phyloP scores from a whole-genome alignment of 1,140 invertebrate species.

The Leptonema lineaticorne region DNA sequence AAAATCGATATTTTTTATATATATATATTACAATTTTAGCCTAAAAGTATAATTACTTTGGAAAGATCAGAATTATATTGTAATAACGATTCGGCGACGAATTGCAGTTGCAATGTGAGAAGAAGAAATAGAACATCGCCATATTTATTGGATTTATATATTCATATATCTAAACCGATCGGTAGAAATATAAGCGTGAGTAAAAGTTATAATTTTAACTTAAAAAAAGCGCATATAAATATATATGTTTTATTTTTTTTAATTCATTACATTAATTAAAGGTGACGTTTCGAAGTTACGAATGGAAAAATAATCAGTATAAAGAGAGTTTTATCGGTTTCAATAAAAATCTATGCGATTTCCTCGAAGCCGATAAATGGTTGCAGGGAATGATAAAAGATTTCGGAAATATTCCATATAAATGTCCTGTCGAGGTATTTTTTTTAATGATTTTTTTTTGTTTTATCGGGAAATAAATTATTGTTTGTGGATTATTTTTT shows the following conservation, averaged over 20 bases:
- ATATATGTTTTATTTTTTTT: background rate
- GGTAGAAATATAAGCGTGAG: background rate
- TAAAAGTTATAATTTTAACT: no score
- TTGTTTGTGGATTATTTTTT: background rate
- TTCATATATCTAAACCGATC: background rate
- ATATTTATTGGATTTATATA: background rate
- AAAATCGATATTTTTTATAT: background rate
- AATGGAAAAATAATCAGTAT: slow-evolving; percentile 16
- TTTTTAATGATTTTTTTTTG: background rate
- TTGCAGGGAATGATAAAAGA: background rate
- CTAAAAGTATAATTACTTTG: background rate
- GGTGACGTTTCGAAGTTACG: slow-evolving; percentile 4
- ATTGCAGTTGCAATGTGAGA: background rate
- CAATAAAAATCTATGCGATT: background rate
- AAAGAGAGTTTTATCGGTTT: slow-evolving; percentile 17
- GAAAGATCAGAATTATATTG: background rate
- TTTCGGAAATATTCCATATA: background rate
- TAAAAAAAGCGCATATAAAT: background rate
- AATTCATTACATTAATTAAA: background rate
- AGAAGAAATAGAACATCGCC: background rate
- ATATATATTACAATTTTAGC: background rate
- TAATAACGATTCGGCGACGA: background rate
- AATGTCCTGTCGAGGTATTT: background rate
- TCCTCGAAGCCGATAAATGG: background rate
- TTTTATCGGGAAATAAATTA: background rate